Base-by-base conservation (phyloP, 2,113 vertebrate genomes). In the Sakesphorus luctuosus region DNA sequence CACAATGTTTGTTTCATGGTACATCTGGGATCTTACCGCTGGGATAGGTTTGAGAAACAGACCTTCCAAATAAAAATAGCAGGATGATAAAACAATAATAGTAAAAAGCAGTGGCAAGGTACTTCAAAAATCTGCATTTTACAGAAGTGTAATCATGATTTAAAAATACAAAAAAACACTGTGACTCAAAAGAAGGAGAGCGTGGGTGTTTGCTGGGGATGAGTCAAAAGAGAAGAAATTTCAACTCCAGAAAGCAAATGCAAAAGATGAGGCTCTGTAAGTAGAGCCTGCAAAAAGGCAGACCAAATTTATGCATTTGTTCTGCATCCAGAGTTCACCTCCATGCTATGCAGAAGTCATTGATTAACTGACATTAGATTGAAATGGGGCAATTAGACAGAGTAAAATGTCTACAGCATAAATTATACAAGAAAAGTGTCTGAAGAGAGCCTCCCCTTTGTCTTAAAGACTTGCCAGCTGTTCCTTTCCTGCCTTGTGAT, bases 351-450 rank as follows among this genome's bases (percentile, higher is more conserved):
- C 72, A 93, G 93, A 94, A 97, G 95, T 84, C 94, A 96, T 86
- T 86, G 84, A 97, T 94, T 95, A 94, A 79, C 36, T 93, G 97
- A 83, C 93, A 88, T 95, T 93, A 94, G 85, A 95, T 94, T 96
- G 93, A 97, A 97, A 97, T 94, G 95, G 97, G 69, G 94, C 97
- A 97, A 93, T 96, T 94, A 96, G 95, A 88, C 77, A 69, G 97
- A 94, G 89, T 91, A 82, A 94, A 96, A 97, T 91, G 93, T 95
- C 96, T 97, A 71, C 87, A 88, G 77, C 95, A 95, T 97, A 91
- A 98, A 97, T 97, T 96, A 97, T 92, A 96, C 85, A 96, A 73
- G 90, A 79, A 86, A 92, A 85, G 59, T 68, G 90, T 78, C 93
- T 96, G 91, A 82, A 78, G 78, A 83, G 79, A 83, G 58, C 89